A percentile compares a stretch with the other conserved stretches of the same genome.
Conservation (phyloP, 2,888 invertebrate genomes). For the Scaptomyza polygonia region DNA sequence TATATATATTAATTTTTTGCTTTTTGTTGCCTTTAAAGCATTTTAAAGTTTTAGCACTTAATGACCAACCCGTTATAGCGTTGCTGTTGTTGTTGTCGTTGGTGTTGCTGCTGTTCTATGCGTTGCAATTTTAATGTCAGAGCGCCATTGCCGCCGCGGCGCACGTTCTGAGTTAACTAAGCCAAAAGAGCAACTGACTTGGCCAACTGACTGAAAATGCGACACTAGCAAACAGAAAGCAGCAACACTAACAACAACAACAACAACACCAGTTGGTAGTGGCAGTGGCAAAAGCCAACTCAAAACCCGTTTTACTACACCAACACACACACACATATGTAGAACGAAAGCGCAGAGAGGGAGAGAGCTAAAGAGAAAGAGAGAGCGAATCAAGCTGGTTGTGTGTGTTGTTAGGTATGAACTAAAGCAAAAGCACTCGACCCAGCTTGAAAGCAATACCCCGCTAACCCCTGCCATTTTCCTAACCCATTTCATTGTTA, state of each 20-base stretch:
- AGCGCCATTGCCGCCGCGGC: slow-evolving; percentile 64
- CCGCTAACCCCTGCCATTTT: not conserved
- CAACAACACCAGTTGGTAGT: slow-evolving; percentile 16
- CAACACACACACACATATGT: slow-evolving; percentile 25
- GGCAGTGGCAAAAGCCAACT: slow-evolving; percentile 66
- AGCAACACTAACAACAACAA: slow-evolving; percentile 15
- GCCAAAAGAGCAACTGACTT: slow-evolving; percentile 80
- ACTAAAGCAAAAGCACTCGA: slow-evolving; percentile 74
- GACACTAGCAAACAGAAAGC: slow-evolving; percentile 46
- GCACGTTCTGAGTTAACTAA: slow-evolving; percentile 78
- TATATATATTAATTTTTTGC: no score
- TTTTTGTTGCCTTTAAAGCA: not conserved
- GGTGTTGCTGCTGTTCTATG: slow-evolving; percentile 40
- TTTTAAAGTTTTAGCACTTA: slow-evolving; percentile 13
- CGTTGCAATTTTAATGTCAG: slow-evolving; percentile 47
- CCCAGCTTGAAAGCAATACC: slow-evolving; percentile 48
- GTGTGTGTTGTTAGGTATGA: slow-evolving; percentile 39
- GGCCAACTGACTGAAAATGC: slow-evolving; percentile 74
- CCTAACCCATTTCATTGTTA: slow-evolving; percentile 16
- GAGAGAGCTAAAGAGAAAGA: slow-evolving; percentile 1
- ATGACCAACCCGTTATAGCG: slow-evolving; percentile 68
- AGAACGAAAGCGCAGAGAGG: slow-evolving; percentile 4
- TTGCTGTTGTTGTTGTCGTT: slow-evolving; percentile 23
- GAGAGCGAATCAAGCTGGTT: slow-evolving; percentile 5
- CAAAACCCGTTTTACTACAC: slow-evolving; percentile 75